phyloP scores from a whole-genome alignment of 2,113 vertebrate species.

The Dasyornis broadbenti region DNA sequence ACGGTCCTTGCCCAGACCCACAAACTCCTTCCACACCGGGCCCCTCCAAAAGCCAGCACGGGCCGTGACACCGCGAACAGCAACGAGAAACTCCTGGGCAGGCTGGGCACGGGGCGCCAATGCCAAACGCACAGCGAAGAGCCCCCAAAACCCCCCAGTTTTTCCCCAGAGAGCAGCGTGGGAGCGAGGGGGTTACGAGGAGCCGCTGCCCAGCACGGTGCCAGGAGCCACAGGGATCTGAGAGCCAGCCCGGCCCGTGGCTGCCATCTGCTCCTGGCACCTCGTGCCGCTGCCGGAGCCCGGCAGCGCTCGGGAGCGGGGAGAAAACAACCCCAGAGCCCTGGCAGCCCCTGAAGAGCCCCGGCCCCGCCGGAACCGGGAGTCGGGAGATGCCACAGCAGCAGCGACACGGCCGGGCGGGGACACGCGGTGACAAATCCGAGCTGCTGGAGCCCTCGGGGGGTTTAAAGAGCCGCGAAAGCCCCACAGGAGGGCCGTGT shows the following conservation, averaged over 20 bases:
- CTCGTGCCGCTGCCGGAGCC: not conserved
- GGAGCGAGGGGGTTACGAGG: constrained; percentile 30
- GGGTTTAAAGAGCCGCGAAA: rapidly evolving
- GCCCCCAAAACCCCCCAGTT: rapidly evolving
- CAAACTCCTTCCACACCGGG: not conserved
- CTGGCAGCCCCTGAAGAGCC: not conserved
- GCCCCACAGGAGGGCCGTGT: rapidly evolving
- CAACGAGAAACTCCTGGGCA: rapidly evolving
- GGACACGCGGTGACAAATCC: not conserved
- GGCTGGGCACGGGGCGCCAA: not conserved
- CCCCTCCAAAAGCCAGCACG: rapidly evolving
- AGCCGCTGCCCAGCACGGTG: constrained; percentile 7
- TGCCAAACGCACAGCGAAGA: not conserved
- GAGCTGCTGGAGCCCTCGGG: not conserved
- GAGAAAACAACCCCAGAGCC: not conserved
- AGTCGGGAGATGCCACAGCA: not conserved
- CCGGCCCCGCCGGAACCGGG: rapidly evolving
- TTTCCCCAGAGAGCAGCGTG: not conserved
- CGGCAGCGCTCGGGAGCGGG: not conserved
- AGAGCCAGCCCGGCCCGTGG: constrained; percentile 6
- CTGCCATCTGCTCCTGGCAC: constrained; percentile 60
- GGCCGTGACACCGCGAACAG: not conserved
- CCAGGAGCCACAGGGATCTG: constrained; percentile 36
- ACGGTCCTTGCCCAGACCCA: not conserved
- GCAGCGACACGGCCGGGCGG: not conserved